phyloP scores from a whole-genome alignment of 92 coral and sea anemone genomes.

The Zoanthus sociatus region DNA sequence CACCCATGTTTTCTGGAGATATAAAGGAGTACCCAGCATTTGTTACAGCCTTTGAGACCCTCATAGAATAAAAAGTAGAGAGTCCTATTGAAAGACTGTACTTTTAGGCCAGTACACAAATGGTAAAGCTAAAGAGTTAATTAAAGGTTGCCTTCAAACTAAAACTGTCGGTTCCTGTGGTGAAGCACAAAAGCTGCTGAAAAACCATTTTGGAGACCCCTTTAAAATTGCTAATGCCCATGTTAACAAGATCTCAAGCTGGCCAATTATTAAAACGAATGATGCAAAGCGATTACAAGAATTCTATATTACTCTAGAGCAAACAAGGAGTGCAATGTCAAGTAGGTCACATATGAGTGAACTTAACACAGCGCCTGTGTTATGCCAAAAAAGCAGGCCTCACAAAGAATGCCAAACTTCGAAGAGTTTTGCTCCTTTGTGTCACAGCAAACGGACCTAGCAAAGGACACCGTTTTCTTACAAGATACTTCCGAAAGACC shows the following conservation, averaged over 20 bases:
- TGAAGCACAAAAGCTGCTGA: conserved; percentile 65
- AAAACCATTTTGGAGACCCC: conserved; percentile 74
- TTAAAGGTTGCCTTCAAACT: conserved; percentile 65
- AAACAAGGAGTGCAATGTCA: conserved; percentile 62
- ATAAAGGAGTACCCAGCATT: conserved; percentile 71
- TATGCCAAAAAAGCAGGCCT: conserved; percentile 52
- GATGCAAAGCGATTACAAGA: conserved; percentile 72
- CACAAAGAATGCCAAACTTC: conserved; percentile 57
- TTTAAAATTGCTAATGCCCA: conserved; percentile 75
- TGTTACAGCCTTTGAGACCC: conserved; percentile 67
- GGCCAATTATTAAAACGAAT: conserved; percentile 69
- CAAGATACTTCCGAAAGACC: conserved; percentile 18
- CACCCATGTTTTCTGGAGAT: conserved; percentile 61
- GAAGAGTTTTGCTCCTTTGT: conserved; percentile 60
- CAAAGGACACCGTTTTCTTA: conserved; percentile 68
- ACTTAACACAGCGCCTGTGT: conserved; percentile 66
- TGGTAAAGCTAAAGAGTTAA: conserved; percentile 69
- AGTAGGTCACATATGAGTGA: conserved; percentile 55
- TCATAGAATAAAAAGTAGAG: conserved; percentile 69
- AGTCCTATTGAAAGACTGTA: conserved; percentile 62
- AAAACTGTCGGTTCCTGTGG: conserved; percentile 57
- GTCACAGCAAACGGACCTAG: conserved; percentile 68
- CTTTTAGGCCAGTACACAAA: conserved; percentile 73
- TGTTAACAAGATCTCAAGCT: conserved; percentile 53
- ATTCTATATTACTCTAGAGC: conserved; percentile 59